Base-by-base conservation (phyloP, 2,888 invertebrate species). In the Apantesis nais region DNA sequence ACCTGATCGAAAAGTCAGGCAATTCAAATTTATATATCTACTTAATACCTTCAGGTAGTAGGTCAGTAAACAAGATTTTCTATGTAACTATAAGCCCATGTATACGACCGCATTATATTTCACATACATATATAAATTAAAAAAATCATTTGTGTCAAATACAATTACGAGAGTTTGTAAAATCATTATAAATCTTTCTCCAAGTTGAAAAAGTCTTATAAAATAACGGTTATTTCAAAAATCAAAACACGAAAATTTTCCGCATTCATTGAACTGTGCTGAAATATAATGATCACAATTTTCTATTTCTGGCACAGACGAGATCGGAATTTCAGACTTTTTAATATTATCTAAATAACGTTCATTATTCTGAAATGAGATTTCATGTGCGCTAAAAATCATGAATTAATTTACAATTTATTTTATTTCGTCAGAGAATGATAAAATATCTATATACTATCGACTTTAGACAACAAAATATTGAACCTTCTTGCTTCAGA, bases 231-330 rank as follows among this genome's bases (percentile, higher is more conserved):
- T 48, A 48, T 48, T 48, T 22, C 19, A 48, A 22, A 22, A 48
- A n/a, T 37, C 1, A 1, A n/a, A 41, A 41, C 5, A 62, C 11
- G 37, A 66, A 62, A 31, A n/a, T 22, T 52, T n/a, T 34, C 52
- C 34, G 14, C 22, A 67, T 67, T 62, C 62, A 67, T 34, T 67
- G 67, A 67, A 67, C 67, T 62, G 48, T 62, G 25, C 52, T 19
- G 25, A 67, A 62, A 62, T 62, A 67, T 37, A 62, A 37, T 67
- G n/a, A 37, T 62, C 16, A 34, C 25, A 39, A 62, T 39, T 62
- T 62, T 39, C 62, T n/a, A 39, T 62, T 62, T 62, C n/a, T 62
- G 62, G 37, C 62, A 61, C 37, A 39, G 39, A 25, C 9, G 25
- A 62, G 62, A 25, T 39, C 5, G 25, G 39, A 62, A 62, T 25